Evolutionary conservation across 2,113 vertebrate species (phyloP).

Genomic region (Amblyornis subalaris): DNA sequence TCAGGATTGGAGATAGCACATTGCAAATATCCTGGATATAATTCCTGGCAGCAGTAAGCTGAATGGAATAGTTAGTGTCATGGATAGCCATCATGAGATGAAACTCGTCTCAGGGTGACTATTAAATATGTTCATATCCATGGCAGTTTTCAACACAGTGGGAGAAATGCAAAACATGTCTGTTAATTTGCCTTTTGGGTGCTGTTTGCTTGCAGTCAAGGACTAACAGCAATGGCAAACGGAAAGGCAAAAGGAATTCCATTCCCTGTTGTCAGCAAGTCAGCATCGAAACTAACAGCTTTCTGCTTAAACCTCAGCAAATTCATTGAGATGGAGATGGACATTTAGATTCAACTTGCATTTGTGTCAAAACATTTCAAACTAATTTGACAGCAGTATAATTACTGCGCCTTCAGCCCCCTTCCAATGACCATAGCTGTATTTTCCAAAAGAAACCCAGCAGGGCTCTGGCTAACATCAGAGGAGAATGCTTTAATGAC

Average conservation of each 20-base stretch:
- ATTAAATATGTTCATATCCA: background rate
- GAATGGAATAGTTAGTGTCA: background rate
- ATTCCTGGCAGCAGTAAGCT: background rate
- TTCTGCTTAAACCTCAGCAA: background rate
- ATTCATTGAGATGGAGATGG: background rate
- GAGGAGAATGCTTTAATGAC: background rate
- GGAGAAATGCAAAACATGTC: background rate
- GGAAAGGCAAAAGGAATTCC: background rate
- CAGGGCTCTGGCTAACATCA: slow-evolving; percentile 4
- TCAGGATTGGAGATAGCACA: background rate
- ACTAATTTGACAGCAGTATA: slow-evolving; percentile 1
- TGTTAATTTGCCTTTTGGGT: background rate
- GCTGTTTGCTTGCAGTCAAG: background rate
- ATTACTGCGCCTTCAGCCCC: background rate
- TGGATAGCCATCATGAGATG: background rate
- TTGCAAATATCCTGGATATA: background rate
- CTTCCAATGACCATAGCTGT: background rate
- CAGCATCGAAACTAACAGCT: background rate
- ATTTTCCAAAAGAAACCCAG: background rate
- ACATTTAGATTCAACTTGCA: background rate
- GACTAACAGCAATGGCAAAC: background rate
- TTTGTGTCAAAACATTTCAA: slow-evolving; percentile 33
- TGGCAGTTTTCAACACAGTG: background rate
- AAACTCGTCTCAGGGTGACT: background rate
- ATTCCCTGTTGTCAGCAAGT: background rate